These are phyloP conservation scores for Micropterix aruncella DNA, from an alignment of 2,888 invertebrate genomes.

Conservation along the genomic window DNA sequence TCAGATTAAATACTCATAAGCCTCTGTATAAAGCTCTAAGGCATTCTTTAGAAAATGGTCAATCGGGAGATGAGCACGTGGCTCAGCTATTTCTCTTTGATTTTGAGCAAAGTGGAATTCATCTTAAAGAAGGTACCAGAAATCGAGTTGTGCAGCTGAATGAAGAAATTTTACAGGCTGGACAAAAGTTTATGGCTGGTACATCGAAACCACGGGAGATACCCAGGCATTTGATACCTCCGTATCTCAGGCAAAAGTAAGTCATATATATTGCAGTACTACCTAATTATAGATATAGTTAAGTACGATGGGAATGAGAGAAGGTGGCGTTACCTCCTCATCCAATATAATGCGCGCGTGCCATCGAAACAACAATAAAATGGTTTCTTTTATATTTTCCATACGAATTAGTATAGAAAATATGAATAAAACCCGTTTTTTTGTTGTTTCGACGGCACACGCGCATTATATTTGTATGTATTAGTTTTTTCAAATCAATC, in stretches of 20 bases:
- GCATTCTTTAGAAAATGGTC: conserved; percentile 55
- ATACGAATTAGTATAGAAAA: too few species aligned
- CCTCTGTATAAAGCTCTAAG: conserved; percentile 67
- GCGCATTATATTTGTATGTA: too few species aligned
- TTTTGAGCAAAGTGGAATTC: conserved; percentile 96
- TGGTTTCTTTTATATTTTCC: too few species aligned
- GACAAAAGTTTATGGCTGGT: conserved; percentile 71
- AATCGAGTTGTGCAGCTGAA: conserved; percentile 71
- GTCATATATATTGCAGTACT: conserved; percentile 17
- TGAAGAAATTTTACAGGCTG: conserved; percentile 69
- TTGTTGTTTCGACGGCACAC: too few species aligned
- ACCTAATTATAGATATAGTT: conserved; percentile 2
- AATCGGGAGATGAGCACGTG: conserved; percentile 76
- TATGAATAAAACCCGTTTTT: too few species aligned
- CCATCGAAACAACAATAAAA: conserved; percentile 3
- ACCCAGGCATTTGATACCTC: conserved; percentile 50
- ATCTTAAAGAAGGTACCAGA: conserved; percentile 63
- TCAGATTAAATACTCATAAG: conserved; percentile 86
- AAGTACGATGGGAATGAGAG: too few species aligned
- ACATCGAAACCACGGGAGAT: conserved; percentile 56
- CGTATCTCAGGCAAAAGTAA: conserved; percentile 59
- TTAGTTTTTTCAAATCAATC: too few species aligned
- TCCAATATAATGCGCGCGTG: not conserved
- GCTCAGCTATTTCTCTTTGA: conserved; percentile 86
- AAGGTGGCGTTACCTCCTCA: too few species aligned